Conservation (phyloP, 2,888 invertebrate genomes). For the Watsonalla binaria region DNA sequence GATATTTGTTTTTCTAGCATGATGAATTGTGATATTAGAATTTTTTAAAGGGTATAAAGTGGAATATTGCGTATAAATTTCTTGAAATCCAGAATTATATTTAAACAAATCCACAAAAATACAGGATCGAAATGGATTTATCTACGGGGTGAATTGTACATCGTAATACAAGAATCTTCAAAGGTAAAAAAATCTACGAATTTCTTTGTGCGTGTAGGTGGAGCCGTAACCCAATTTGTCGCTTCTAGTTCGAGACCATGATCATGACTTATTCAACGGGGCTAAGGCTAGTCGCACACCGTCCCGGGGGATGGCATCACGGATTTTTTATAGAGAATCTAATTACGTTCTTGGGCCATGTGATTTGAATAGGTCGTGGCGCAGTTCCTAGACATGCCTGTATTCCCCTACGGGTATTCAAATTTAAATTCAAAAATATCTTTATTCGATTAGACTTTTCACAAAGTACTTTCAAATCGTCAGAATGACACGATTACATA, state of each 20-base stretch:
- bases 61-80: too few relatives aligned
- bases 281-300: not conserved
- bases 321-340: not conserved
- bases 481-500: too few relatives aligned
- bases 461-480: too few relatives aligned
- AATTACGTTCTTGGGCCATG: not conserved
- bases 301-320: not conserved
- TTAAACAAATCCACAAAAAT: not conserved
- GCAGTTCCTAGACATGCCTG: too few relatives aligned
- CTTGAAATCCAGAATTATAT: too few relatives aligned
- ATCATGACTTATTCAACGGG: slow-evolving; percentile 3
- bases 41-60: too few relatives aligned
- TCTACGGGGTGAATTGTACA: not conserved
- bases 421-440: too few relatives aligned
- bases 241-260: not conserved
- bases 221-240: slow-evolving; percentile 1
- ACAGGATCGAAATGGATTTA: not conserved
- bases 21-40: too few relatives aligned
- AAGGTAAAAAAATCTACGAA: not conserved
- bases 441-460: too few relatives aligned
- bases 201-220: not conserved
- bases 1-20: too few relatives aligned
- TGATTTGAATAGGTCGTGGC: too few relatives aligned
- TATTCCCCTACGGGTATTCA: too few relatives aligned
- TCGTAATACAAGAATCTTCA: not conserved